Conservation (phyloP, 2,888 invertebrate genomes). For the Watsonalla cultraria region DNA sequence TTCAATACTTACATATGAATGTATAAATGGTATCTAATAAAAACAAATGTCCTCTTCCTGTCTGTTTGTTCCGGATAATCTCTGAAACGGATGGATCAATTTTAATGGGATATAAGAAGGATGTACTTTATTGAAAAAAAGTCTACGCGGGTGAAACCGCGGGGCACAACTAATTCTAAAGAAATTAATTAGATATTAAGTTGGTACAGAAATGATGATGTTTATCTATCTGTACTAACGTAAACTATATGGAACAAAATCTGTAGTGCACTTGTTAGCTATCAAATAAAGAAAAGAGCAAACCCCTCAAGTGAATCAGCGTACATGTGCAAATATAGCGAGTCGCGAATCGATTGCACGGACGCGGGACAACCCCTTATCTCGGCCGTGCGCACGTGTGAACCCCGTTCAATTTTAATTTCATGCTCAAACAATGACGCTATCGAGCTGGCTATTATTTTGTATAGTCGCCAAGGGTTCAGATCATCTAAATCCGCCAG, state of each 20-base stretch:
- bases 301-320: slow-evolving; percentile 66
- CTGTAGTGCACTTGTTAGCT: slow-evolving; percentile 44
- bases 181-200: no score
- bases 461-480: slow-evolving; percentile 71
- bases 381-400: slow-evolving; percentile 74
- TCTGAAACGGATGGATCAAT: no score
- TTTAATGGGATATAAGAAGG: no score
- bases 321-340: slow-evolving; percentile 51
- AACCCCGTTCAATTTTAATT: slow-evolving; percentile 78
- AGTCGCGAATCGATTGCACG: slow-evolving; percentile 62
- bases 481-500: slow-evolving; percentile 75
- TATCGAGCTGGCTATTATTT: slow-evolving; percentile 76
- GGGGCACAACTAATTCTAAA: no score
- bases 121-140: no score
- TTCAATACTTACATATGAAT: no score
- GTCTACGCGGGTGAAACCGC: no score
- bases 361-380: slow-evolving; percentile 65
- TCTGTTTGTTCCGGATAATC: no score
- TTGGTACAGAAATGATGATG: no score
- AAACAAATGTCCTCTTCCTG: no score
- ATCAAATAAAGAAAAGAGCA: slow-evolving; percentile 71
- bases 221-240: background rate
- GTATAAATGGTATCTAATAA: no score
- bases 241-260: slow-evolving; percentile 40
- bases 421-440: slow-evolving; percentile 79